phyloP scores from a whole-genome alignment of 2,113 vertebrate species.

The Girardinichthys multiradiatus region DNA sequence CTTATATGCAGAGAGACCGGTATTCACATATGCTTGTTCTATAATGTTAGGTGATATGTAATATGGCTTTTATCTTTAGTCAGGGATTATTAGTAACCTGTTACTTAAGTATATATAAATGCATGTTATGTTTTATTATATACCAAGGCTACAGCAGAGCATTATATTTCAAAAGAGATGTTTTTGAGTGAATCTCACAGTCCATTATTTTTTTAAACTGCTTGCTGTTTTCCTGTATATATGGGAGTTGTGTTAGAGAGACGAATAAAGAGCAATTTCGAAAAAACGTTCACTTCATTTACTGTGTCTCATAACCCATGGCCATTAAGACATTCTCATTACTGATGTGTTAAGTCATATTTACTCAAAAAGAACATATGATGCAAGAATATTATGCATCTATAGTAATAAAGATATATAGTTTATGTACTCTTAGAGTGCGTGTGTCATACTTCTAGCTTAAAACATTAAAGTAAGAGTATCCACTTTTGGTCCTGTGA shows the following conservation, averaged over 20 bases:
- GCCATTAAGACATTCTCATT: background rate
- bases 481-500: too few relatives aligned
- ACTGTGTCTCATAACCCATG: background rate
- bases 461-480: too few relatives aligned
- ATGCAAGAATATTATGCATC: background rate
- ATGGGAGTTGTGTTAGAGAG: constrained; percentile 1
- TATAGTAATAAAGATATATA: too few relatives aligned
- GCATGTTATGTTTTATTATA: constrained; percentile 2
- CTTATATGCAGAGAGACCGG: constrained; percentile 13
- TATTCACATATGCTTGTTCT: background rate
- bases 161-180: background rate
- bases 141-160: background rate
- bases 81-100: background rate
- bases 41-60: background rate
- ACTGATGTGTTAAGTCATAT: background rate
- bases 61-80: background rate
- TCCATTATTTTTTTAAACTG: background rate
- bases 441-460: too few relatives aligned
- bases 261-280: constrained; percentile 48
- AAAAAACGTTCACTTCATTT: constrained; percentile 4
- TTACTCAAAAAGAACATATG: background rate
- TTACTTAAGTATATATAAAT: background rate
- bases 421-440: too few relatives aligned
- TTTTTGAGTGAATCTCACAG: background rate
- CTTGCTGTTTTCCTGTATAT: constrained; percentile 12